Evolutionary conservation across 1,140 invertebrate species (phyloP).

Genomic region (Ceratosolen solmsi): DNA sequence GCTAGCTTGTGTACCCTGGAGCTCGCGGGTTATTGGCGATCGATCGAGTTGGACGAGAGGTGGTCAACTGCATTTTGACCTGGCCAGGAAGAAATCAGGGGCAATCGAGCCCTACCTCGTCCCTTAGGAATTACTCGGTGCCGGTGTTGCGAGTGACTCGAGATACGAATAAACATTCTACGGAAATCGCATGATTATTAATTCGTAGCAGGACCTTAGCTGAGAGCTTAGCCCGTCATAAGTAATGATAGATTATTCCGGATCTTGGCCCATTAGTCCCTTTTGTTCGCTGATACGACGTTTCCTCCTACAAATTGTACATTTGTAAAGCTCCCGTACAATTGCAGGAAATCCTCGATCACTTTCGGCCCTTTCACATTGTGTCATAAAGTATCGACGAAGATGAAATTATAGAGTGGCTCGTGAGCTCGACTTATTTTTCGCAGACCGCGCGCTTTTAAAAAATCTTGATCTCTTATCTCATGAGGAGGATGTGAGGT

Average conservation of each 20-base stretch:
- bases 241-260: conserved; percentile 6
- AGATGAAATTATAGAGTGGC: not conserved
- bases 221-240: too few relatives aligned
- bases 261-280: not conserved
- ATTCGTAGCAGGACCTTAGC: not conserved
- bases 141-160: too few relatives aligned
- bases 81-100: too few relatives aligned
- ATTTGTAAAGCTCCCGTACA: not conserved
- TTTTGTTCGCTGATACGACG: not conserved
- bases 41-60: too few relatives aligned
- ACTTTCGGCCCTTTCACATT: not conserved
- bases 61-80: too few relatives aligned
- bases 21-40: too few relatives aligned
- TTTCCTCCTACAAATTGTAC: not conserved
- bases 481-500: not conserved
- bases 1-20: too few relatives aligned
- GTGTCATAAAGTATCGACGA: not conserved
- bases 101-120: too few relatives aligned
- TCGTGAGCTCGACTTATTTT: not conserved
- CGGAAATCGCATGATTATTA: not conserved
- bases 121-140: too few relatives aligned
- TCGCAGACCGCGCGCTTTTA: not conserved
- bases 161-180: too few relatives aligned
- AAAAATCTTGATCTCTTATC: too few relatives aligned
- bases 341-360: too few relatives aligned